Conservation (phyloP, 2,113 vertebrate species). For the Aythya baeri region DNA sequence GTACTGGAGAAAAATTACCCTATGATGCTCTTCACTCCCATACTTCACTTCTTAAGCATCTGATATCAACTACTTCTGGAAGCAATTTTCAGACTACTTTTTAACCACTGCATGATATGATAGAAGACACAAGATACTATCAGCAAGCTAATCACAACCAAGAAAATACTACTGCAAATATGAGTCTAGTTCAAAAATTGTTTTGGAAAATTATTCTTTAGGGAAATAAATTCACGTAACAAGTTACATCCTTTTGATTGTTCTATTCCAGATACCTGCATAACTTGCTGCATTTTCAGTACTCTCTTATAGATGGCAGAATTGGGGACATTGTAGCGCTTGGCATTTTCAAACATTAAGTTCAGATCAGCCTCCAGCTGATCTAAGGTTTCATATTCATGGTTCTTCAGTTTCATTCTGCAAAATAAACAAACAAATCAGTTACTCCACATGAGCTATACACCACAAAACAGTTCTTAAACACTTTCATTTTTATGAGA, state of each 20-base stretch:
- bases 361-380: slow-evolving; percentile 92
- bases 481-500: background rate
- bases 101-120: background rate
- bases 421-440: slow-evolving; percentile 19
- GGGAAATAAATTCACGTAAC: background rate
- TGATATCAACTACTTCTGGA: background rate
- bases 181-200: background rate
- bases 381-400: slow-evolving; percentile 94
- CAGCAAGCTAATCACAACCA: background rate
- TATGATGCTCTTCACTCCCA: background rate
- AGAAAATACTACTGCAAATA: background rate
- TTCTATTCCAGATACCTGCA: slow-evolving; percentile 84
- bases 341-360: slow-evolving; percentile 98
- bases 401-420: slow-evolving; percentile 96
- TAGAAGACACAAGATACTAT: background rate
- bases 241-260: background rate
- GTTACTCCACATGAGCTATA: background rate
- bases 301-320: slow-evolving; percentile 97
- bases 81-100: background rate
- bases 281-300: slow-evolving; percentile 94
- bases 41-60: background rate
- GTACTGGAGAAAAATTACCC: background rate
- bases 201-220: background rate
- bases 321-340: slow-evolving; percentile 95
- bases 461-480: background rate